Evolutionary conservation across 2,888 invertebrate genomes (phyloP), one percentile per base, ranked within the genome.

Genomic region (Melanostoma scalare): DNA sequence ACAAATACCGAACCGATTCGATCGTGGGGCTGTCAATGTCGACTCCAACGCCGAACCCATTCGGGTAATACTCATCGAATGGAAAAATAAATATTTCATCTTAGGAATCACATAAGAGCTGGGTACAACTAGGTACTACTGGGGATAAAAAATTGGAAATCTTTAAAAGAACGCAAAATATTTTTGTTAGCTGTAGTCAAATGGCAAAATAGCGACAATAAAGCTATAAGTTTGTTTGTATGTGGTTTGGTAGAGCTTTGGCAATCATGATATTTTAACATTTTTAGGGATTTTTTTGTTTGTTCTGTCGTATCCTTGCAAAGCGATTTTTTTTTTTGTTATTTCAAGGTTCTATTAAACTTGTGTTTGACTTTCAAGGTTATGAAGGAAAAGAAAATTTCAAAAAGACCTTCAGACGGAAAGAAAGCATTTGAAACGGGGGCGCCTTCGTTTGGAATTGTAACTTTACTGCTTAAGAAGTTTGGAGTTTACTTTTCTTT

Each of bases 1-100:
- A 77, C 82, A 68, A 61, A 81, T 81, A 67, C 77, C 67, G 40
- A 77, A 82, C 77, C 73, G 73, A 82, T 82, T 53, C 52, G 56
- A 50, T 58, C 46, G 8, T 10, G 9, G 48, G 36, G 48, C 33
- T 67, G 71, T 9, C 52, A 56, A 40, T 44, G 6, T 53, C 46
- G 10, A 44, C 52, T 53, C 46, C 31, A 35, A 8, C 3, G 8
- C 35, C 33, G 33, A 56, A 42, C 65, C 52, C 42, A 71, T 71
- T 31, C 52, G 30, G 36, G 20, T 20, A 20, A 44, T 50, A 48
- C 40, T 48, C 52, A 52, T 75, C 65, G 48, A 53, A 71, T 60
- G 58, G 48, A 56, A 76, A 72, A 61, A 81, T 72, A 68, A 74
- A 74, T 74, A 53, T 53, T 82, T 77, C 77, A 73, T 77, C 77